Conservation (phyloP, 2,888 invertebrate genomes). For the Ganaspis brasiliensis region DNA sequence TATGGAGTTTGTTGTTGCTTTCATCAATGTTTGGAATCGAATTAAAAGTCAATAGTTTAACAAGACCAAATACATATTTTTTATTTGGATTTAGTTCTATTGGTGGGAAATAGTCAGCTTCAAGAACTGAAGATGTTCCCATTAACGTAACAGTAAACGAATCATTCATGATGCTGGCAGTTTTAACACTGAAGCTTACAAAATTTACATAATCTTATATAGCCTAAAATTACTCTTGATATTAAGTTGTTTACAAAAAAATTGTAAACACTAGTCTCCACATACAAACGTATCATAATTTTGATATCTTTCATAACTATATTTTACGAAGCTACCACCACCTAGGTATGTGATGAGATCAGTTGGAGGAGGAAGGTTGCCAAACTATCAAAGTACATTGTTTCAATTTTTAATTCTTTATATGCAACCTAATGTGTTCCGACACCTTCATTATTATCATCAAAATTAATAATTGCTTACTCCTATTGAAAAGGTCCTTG, state of each 20-base stretch:
- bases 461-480: too few species aligned
- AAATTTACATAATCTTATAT: background rate
- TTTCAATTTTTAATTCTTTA: slow-evolving; percentile 66
- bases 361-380: slow-evolving; percentile 70
- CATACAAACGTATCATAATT: background rate
- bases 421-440: slow-evolving; percentile 69
- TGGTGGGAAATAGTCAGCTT: too few species aligned
- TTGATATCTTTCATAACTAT: background rate
- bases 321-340: slow-evolving; percentile 8
- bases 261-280: background rate
- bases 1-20: too few species aligned
- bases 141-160: too few species aligned
- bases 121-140: too few species aligned
- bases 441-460: slow-evolving; percentile 47
- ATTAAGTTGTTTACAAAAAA: background rate
- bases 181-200: background rate
- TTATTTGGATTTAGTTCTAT: too few species aligned
- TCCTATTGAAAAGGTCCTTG: slow-evolving; percentile 1
- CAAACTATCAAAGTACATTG: slow-evolving; percentile 76
- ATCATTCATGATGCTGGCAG: too few species aligned
- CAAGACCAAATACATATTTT: too few species aligned
- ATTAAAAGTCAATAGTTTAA: too few species aligned
- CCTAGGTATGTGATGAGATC: slow-evolving; percentile 68
- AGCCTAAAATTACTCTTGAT: background rate
- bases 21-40: too few species aligned